Percentiles rank a stretch among this genome's conserved stretches.
Conservation (phyloP, 1,140 invertebrate genomes). For the Coenobita brevimanus region DNA sequence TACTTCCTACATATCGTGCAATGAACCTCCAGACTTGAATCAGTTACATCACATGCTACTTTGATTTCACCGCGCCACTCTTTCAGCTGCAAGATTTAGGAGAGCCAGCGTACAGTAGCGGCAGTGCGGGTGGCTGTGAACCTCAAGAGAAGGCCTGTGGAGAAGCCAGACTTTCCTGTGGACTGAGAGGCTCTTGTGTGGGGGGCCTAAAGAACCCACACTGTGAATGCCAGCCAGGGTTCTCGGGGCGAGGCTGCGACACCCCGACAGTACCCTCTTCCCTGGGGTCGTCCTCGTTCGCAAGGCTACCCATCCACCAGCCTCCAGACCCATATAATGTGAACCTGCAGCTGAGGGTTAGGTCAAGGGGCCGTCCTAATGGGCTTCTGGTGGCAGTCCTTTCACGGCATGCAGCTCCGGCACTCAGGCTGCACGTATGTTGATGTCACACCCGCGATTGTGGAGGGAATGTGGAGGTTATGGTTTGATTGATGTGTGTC, state of each 20-base stretch:
- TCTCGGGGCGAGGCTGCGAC: constrained; percentile 25
- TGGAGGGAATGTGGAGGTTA: not conserved
- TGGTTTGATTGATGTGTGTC: not conserved
- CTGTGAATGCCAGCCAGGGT: constrained; percentile 39
- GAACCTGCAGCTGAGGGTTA: constrained; percentile 31
- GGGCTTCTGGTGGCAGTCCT: constrained; percentile 22
- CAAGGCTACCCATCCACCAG: not conserved
- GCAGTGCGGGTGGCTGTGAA: not conserved
- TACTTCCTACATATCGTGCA: too few relatives aligned
- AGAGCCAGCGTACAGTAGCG: constrained; percentile 44
- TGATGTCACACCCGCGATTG: not conserved
- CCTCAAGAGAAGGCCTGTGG: constrained; percentile 32
- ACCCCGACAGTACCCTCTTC: constrained; percentile 26
- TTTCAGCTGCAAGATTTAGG: constrained; percentile 46
- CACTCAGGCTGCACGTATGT: constrained; percentile 17
- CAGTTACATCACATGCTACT: too few relatives aligned
- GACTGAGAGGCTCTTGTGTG: constrained; percentile 19
- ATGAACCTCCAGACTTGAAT: too few relatives aligned
- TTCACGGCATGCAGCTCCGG: not conserved
- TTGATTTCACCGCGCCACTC: too few relatives aligned
- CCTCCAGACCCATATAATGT: constrained; percentile 21
- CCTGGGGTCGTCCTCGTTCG: constrained; percentile 11
- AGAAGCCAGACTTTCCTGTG: not conserved
- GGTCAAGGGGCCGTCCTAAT: constrained; percentile 23
- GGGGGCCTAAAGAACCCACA: constrained; percentile 26